Conservation (phyloP, 1,140 invertebrate genomes). For the Stegodyphus dumicola region DNA sequence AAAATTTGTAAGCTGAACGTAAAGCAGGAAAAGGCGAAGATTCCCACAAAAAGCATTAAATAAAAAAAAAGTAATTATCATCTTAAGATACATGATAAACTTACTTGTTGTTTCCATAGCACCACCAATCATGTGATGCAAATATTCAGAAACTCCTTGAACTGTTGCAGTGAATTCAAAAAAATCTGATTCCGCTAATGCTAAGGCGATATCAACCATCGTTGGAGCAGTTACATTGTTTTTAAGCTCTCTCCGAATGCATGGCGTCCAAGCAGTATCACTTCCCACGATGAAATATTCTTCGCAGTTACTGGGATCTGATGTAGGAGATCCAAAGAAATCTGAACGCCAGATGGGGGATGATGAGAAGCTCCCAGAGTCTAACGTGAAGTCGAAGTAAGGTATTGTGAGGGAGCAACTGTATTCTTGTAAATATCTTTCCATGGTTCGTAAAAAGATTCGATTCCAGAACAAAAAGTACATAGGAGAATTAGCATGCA, state of each 20-base stretch:
- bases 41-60: no score
- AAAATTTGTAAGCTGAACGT: no score
- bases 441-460: conserved; percentile 31
- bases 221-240: not conserved
- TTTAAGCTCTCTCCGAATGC: conserved; percentile 5
- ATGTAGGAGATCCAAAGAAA: conserved; percentile 22
- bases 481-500: conserved; percentile 35
- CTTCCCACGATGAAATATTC: not conserved
- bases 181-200: conserved; percentile 42
- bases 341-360: conserved; percentile 44
- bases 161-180: conserved; percentile 22
- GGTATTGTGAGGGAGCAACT: conserved; percentile 39
- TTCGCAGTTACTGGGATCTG: conserved; percentile 10
- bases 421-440: conserved; percentile 45
- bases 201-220: conserved; percentile 46
- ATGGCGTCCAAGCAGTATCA: conserved; percentile 28
- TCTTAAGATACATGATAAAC: not conserved
- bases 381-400: conserved; percentile 59
- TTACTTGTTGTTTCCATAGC: conserved; percentile 39
- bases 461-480: conserved; percentile 57
- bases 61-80: no score
- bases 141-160: conserved; percentile 15
- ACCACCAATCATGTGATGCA: conserved; percentile 44
- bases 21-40: no score
- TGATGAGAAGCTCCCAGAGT: conserved; percentile 42